These are phyloP conservation scores for Struthidea cinerea DNA, from an alignment of 2,113 vertebrate species.

Conservation along the genomic window DNA sequence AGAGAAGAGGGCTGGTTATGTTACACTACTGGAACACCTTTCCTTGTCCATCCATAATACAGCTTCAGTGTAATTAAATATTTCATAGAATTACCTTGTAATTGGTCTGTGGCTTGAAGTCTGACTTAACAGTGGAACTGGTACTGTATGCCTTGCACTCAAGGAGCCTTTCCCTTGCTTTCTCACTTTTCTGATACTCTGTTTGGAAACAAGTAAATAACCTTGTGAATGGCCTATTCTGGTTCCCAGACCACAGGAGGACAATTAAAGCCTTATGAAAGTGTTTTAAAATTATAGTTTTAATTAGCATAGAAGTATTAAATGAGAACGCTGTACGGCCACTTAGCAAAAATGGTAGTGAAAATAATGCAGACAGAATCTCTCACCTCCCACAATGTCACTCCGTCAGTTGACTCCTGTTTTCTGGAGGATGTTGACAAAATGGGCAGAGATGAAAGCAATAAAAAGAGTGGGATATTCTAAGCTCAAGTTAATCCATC, in stretches of 20 bases:
- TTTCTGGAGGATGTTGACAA: neutral
- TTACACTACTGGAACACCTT: neutral
- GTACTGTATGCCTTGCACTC: neutral
- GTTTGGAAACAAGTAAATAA: neutral
- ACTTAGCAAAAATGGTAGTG: neutral
- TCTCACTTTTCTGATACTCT: neutral
- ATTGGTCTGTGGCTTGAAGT: neutral
- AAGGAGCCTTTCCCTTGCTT: neutral
- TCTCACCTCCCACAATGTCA: neutral
- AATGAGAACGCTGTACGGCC: fast-evolving
- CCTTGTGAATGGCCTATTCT: neutral
- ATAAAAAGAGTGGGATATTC: neutral
- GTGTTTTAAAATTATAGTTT: neutral
- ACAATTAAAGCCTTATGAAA: neutral
- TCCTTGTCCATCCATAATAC: neutral
- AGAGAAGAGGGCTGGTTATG: fast-evolving
- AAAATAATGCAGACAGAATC: neutral
- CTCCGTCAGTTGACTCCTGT: neutral
- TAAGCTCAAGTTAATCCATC: neutral
- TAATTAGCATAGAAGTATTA: neutral
- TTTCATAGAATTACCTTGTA: neutral
- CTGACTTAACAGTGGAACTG: neutral
- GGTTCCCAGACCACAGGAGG: neutral
- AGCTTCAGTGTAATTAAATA: neutral
- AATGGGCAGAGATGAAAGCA: neutral